These are phyloP conservation scores for Pollenia amentaria DNA, from an alignment of 2,888 invertebrate species.

Conservation along the genomic window DNA sequence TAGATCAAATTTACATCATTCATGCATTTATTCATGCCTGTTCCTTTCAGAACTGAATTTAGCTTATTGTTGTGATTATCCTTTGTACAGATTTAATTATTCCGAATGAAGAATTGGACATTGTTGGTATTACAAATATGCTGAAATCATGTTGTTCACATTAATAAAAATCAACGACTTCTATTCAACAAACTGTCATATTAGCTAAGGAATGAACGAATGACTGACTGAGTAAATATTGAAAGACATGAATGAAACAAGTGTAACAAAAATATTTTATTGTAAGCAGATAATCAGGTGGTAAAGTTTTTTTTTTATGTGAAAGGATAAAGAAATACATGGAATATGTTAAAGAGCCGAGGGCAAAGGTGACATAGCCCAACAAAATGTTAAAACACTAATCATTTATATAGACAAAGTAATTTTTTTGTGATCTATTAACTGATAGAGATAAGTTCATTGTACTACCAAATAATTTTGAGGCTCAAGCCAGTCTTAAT, in stretches of 20 bases:
- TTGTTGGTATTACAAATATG: slow-evolving; percentile 59
- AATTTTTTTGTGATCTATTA: no score
- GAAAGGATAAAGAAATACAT: neutral
- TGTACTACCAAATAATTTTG: no score
- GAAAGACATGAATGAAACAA: slow-evolving; percentile 35
- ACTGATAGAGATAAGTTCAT: no score
- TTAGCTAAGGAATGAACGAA: slow-evolving; percentile 1
- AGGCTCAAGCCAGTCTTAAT: no score
- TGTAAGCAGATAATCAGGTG: slow-evolving; percentile 28
- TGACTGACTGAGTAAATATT: neutral
- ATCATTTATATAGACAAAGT: no score
- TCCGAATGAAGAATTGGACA: slow-evolving; percentile 16
- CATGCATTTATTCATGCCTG: neutral
- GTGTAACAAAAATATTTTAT: slow-evolving; percentile 33
- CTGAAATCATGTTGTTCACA: slow-evolving; percentile 69
- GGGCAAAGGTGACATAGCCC: neutral
- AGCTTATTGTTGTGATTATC: slow-evolving; percentile 4
- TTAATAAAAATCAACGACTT: slow-evolving; percentile 62
- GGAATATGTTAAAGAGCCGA: neutral
- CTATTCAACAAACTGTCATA: slow-evolving; percentile 32
- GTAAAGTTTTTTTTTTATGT: neutral
- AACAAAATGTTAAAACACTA: no score
- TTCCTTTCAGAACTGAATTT: neutral
- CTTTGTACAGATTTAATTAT: slow-evolving; percentile 3
- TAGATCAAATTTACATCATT: slow-evolving; percentile 24